Conservation (phyloP, 1,140 invertebrate species). For the Drosophila seguyi region DNA sequence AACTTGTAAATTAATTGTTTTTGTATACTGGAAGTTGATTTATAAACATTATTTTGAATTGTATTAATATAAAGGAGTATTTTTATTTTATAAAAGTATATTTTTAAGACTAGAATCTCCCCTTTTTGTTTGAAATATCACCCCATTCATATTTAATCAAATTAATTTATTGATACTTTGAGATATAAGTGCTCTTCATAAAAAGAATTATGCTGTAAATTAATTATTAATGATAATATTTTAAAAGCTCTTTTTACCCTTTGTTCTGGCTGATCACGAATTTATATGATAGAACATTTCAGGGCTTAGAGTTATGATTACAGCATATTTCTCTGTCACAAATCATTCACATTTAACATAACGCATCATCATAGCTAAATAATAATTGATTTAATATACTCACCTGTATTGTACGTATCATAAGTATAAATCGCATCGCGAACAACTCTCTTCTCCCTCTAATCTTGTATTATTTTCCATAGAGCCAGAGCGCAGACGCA, state of each 20-base stretch:
- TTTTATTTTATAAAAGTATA: not conserved
- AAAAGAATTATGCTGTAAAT: constrained; percentile 14
- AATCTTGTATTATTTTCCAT: constrained; percentile 41
- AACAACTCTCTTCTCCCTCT: constrained; percentile 10
- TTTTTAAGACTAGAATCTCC: not conserved
- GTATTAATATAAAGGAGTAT: not conserved
- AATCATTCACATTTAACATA: constrained; percentile 6
- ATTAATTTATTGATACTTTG: not conserved
- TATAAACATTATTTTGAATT: not conserved
- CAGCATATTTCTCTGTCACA: constrained; percentile 12
- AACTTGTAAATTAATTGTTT: too few relatives aligned
- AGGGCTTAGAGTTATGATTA: not conserved
- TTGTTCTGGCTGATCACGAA: too few relatives aligned
- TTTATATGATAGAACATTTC: too few relatives aligned
- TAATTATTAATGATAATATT: too few relatives aligned
- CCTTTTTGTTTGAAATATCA: constrained; percentile 12
- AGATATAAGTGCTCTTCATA: not conserved
- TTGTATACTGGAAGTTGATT: too few relatives aligned
- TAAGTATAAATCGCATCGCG: constrained; percentile 31
- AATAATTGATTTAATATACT: constrained; percentile 13
- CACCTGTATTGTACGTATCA: constrained; percentile 43
- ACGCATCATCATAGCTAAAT: constrained; percentile 29
- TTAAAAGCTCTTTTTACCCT: too few relatives aligned
- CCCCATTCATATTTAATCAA: not conserved
- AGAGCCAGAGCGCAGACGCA: constrained; percentile 37